Conservation (phyloP, 35 echinoderm and acorn worm genomes). For the Lytechinus variegatus region DNA sequence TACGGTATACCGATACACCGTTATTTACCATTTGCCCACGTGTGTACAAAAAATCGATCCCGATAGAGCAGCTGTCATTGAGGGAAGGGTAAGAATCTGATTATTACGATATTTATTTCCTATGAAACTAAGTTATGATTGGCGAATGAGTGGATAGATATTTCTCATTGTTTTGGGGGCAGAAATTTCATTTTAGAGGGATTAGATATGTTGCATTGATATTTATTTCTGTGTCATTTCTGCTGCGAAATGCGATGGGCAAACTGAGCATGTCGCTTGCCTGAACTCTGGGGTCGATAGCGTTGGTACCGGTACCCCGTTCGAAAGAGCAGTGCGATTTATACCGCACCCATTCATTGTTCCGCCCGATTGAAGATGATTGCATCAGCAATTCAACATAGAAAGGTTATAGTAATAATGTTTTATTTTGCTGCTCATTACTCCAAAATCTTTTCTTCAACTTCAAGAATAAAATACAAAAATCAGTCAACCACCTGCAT, state of each 20-base stretch:
- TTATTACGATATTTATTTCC: background rate
- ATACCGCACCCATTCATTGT: too few species aligned
- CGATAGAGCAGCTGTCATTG: background rate
- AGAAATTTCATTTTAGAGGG: background rate
- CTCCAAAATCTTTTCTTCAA: too few species aligned
- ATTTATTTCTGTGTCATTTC: background rate
- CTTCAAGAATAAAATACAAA: too few species aligned
- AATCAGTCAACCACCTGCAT: too few species aligned
- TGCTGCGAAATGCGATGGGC: background rate
- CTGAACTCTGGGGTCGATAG: background rate
- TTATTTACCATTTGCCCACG: too few species aligned
- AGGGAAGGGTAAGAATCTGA: background rate
- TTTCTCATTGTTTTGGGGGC: background rate
- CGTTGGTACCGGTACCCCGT: too few species aligned
- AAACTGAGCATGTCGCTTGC: background rate
- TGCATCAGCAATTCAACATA: too few species aligned
- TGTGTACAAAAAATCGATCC: background rate
- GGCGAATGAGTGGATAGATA: background rate
- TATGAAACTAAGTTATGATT: background rate
- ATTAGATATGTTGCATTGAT: background rate
- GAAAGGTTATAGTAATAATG: too few species aligned
- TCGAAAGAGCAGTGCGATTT: too few species aligned
- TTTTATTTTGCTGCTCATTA: too few species aligned
- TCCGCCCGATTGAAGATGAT: too few species aligned
- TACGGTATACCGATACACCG: too few species aligned